Evolutionary conservation across 2,113 vertebrate genomes (phyloP).

Genomic region (Grantiella picta): DNA sequence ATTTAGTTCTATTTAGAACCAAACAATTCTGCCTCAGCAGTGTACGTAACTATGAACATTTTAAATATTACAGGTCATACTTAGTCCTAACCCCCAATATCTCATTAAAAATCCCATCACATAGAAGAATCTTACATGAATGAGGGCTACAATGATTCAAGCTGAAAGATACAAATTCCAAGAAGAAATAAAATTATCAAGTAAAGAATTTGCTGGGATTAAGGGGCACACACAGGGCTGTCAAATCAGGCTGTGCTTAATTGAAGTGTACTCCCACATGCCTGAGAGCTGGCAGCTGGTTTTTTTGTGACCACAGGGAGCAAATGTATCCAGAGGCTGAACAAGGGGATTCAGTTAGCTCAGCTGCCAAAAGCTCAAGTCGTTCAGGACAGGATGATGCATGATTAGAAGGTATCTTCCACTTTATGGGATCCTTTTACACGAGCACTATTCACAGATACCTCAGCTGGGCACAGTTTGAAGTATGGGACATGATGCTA

Average conservation of each 20-base stretch:
- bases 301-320: not conserved
- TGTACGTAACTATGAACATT: not conserved
- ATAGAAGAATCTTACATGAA: not conserved
- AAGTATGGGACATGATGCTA: not conserved
- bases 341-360: not conserved
- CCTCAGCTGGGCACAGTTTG: not conserved
- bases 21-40: not conserved
- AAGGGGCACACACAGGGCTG: not conserved
- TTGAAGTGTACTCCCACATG: fast-evolving
- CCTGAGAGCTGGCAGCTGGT: not conserved
- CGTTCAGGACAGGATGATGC: not conserved
- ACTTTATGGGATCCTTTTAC: not conserved
- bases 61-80: not conserved
- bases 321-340: not conserved
- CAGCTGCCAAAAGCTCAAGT: not conserved
- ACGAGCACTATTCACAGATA: not conserved
- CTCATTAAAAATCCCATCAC: not conserved
- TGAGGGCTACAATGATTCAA: not conserved
- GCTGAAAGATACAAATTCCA: not conserved
- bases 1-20: not conserved
- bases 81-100: not conserved
- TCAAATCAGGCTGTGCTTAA: not conserved
- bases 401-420: not conserved
- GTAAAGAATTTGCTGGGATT: not conserved
- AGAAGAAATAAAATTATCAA: not conserved